Conservation (phyloP, 64 coral and sea anemone species). For the Actinia tenebrosa region DNA sequence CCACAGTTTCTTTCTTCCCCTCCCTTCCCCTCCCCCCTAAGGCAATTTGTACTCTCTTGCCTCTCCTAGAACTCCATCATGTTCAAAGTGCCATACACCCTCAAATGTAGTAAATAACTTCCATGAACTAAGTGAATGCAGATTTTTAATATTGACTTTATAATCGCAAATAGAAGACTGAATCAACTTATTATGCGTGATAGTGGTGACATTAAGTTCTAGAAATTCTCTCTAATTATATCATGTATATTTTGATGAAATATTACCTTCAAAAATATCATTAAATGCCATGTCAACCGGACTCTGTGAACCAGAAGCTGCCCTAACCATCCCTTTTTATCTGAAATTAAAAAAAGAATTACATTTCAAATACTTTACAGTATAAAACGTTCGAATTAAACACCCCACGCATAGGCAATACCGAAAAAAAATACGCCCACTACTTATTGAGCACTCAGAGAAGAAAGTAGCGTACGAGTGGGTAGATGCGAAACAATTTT, state of each 20-base stretch:
- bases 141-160: too few relatives aligned
- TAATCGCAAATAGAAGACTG: too few relatives aligned
- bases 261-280: slow-evolving; percentile 59
- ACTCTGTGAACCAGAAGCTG: slow-evolving; percentile 12
- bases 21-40: background rate
- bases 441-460: background rate
- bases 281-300: slow-evolving; percentile 60
- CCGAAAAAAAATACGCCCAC: background rate
- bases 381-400: too few relatives aligned
- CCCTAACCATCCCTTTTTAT: slow-evolving; percentile 18
- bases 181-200: too few relatives aligned
- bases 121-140: too few relatives aligned
- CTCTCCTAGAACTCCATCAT: background rate
- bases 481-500: background rate
- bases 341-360: background rate
- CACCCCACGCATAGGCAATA: too few relatives aligned
- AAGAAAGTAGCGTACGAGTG: background rate
- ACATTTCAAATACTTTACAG: background rate
- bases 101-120: too few relatives aligned
- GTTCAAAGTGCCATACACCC: too few relatives aligned
- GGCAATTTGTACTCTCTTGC: too few relatives aligned
- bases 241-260: background rate
- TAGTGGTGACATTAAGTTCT: too few relatives aligned
- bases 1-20: background rate
- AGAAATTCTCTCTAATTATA: too few relatives aligned